These are phyloP conservation scores for Cerastis leucographa DNA, from an alignment of 2,888 invertebrate genomes.

Conservation along the genomic window DNA sequence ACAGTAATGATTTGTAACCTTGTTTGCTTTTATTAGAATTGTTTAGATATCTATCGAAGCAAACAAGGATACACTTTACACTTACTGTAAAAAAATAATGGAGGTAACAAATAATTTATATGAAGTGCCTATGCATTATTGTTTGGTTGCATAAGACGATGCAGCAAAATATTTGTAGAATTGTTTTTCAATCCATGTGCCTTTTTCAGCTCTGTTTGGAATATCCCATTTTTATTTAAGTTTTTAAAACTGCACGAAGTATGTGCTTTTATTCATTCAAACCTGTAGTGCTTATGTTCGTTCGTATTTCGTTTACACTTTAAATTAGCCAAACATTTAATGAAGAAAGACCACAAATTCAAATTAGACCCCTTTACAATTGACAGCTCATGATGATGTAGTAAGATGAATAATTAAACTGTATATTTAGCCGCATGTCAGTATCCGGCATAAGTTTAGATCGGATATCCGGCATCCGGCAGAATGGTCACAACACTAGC, in stretches of 20 bases:
- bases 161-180: no score
- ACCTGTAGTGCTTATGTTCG: no score
- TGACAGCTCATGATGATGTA: constrained; percentile 30
- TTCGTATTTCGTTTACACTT: neutral
- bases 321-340: neutral
- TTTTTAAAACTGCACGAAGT: neutral
- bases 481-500: constrained; percentile 47
- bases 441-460: constrained; percentile 61
- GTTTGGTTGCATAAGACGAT: no score
- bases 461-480: constrained; percentile 63
- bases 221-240: neutral
- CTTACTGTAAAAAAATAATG: neutral
- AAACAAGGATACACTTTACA: neutral
- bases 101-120: no score
- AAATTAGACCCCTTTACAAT: constrained; percentile 38
- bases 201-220: neutral
- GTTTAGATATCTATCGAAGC: neutral
- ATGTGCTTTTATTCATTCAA: neutral
- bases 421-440: constrained; percentile 55
- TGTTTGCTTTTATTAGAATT: neutral
- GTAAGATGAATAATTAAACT: constrained; percentile 59
- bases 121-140: no score
- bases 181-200: neutral
- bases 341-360: constrained; percentile 21
- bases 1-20: constrained; percentile 14